Percentiles rank a stretch among this genome's conserved stretches.
phyloP scores from a whole-genome alignment of 2,888 invertebrate species.

The Metalampra italica region DNA sequence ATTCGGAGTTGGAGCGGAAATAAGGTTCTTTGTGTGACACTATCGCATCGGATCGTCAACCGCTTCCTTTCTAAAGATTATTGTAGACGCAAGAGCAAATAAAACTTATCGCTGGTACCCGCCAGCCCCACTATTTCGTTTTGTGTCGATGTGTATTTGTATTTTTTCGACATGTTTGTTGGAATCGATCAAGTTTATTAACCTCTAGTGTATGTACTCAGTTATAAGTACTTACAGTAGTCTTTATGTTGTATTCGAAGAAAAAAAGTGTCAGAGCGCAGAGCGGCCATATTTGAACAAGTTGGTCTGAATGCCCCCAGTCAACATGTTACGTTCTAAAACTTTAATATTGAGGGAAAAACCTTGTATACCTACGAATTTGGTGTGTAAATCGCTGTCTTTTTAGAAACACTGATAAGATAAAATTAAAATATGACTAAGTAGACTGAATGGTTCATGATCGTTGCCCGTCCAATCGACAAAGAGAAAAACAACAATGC shows the following conservation, averaged over 20 bases:
- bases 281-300: no score
- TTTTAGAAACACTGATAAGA: no score
- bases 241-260: no score
- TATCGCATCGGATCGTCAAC: slow-evolving; percentile 69
- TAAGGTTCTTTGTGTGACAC: slow-evolving; percentile 75
- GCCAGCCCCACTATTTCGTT: slow-evolving; percentile 16
- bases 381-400: no score
- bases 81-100: slow-evolving; percentile 68
- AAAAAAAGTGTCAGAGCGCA: no score
- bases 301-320: no score
- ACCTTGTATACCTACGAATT: no score
- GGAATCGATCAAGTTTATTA: slow-evolving; percentile 20
- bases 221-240: neutral
- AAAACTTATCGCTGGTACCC: slow-evolving; percentile 53
- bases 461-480: no score
- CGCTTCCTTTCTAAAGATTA: slow-evolving; percentile 73
- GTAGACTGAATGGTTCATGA: no score
- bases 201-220: slow-evolving; percentile 11
- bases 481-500: no score
- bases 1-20: slow-evolving; percentile 67
- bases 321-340: neutral
- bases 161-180: slow-evolving; percentile 15
- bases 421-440: no score
- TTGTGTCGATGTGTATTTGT: slow-evolving; percentile 16
- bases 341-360: no score